Base-by-base conservation (phyloP, 2,888 invertebrate genomes). In the Hypomecis punctinalis region DNA sequence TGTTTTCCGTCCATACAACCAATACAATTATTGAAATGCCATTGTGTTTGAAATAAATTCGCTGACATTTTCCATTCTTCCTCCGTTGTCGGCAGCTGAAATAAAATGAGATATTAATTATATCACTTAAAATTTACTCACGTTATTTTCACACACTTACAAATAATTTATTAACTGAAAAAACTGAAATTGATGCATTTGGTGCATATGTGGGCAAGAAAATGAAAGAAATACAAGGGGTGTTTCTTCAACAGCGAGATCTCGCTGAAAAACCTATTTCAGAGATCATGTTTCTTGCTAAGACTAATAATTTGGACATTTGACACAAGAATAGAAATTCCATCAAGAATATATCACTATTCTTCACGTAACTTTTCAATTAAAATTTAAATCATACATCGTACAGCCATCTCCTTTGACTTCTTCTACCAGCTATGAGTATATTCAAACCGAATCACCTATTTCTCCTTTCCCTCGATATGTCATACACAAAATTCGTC, bases 1-100 rank as follows among this genome's bases (percentile, higher is more conserved):
- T 75, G 76, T 45, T 76, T 77, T 1, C 75, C 75, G 46, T 76
- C 71, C 6, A 61, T 58, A 36, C 66, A 49, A 52, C 71, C 74
- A 10, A 75, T 45, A 42, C 71, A 75, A 51, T 73, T 63, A 62
- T 13, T 39, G 52, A 74, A 49, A 0, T 49, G 48, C 72, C 73
- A 75, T 46, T 69, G 66, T 33, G 6, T 35, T 68, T 74, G 62
- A 66, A 49, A 49, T 36, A 36, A 36, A n/a, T n/a, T n/a, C n/a
- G 36, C 48, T n/a, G n/a, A 13, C 33, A 0, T n/a, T 48, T 36
- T 35, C 48, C 48, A 48, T 48, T 48, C 48, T 10, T 48, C 48
- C 6, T 48, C 36, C n/a, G 35, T 48, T 36, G 48, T 36, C 23
- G n/a, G 48, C 10, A 48, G n/a, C 48, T 48, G 48, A n/a, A n/a